Percentiles rank a stretch among this genome's conserved stretches.
phyloP scores from a whole-genome alignment of 2,113 vertebrate genomes.

The Psittacula cyanocephala region DNA sequence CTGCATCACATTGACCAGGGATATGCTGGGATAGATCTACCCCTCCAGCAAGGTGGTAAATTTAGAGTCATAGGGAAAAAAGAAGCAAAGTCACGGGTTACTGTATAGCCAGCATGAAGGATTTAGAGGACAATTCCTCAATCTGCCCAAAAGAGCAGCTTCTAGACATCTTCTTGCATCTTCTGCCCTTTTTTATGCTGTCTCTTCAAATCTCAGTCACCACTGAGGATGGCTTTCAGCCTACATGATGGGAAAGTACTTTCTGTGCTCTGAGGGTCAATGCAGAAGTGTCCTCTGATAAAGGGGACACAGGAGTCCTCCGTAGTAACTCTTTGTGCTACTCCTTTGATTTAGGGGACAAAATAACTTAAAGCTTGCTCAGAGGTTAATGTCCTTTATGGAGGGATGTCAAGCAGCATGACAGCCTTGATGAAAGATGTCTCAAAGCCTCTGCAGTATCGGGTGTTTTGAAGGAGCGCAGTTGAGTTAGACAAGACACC shows the following conservation, averaged over 20 bases:
- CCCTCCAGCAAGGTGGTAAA: neutral
- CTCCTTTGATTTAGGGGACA: neutral
- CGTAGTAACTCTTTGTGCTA: neutral
- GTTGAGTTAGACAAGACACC: neutral
- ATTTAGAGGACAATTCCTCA: neutral
- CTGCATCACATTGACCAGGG: neutral
- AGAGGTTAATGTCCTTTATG: neutral
- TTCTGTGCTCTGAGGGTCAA: neutral
- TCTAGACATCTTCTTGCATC: neutral
- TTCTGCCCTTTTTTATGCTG: neutral
- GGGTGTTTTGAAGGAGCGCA: neutral
- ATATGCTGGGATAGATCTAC: neutral
- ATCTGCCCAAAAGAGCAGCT: neutral
- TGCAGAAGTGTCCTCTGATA: neutral
- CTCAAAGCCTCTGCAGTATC: neutral
- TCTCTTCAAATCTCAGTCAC: neutral
- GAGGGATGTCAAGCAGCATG: neutral
- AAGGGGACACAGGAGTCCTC: neutral
- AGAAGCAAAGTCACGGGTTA: neutral
- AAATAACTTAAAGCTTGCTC: neutral
- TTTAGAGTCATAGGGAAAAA: neutral
- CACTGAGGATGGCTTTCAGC: neutral
- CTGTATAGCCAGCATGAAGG: neutral
- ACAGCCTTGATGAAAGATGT: neutral
- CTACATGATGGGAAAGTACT: neutral